Conservation (phyloP, 2,113 vertebrate genomes). For the Cebus imitator region DNA sequence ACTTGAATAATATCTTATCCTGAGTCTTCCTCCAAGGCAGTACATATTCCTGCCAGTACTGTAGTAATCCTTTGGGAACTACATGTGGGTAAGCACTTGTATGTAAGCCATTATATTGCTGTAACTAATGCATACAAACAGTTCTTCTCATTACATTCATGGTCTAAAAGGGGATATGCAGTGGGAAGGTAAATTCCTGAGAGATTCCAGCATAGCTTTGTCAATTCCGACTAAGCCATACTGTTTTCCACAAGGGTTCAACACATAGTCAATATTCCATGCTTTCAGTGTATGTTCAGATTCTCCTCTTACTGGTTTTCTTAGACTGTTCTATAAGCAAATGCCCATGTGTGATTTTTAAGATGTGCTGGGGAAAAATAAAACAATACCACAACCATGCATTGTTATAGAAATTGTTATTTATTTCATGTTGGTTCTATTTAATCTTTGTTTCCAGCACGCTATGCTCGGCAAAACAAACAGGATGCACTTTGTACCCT, state of each 20-base stretch:
- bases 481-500: background rate
- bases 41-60: constrained; percentile 65
- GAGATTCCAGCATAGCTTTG: constrained; percentile 7
- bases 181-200: constrained; percentile 38
- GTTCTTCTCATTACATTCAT: constrained; percentile 35
- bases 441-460: background rate
- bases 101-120: constrained; percentile 72
- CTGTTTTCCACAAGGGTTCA: constrained; percentile 72
- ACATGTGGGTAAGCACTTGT: constrained; percentile 67
- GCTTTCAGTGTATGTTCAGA: constrained; percentile 57
- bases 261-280: constrained; percentile 26
- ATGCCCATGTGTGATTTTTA: constrained; percentile 73
- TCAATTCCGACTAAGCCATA: constrained; percentile 54
- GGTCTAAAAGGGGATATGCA: constrained; percentile 38
- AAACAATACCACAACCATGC: constrained; percentile 61
- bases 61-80: constrained; percentile 68
- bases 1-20: constrained; percentile 75
- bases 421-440: constrained; percentile 49
- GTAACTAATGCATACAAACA: constrained; percentile 63
- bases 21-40: constrained; percentile 76
- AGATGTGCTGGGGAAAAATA: constrained; percentile 75
- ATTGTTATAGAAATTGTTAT: constrained; percentile 35
- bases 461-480: background rate
- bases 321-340: constrained; percentile 70
- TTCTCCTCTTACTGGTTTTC: constrained; percentile 66